Evolutionary conservation across 2,797 vertebrate genomes (phyloP).

Genomic region (Pseudochirops cupreus): DNA sequence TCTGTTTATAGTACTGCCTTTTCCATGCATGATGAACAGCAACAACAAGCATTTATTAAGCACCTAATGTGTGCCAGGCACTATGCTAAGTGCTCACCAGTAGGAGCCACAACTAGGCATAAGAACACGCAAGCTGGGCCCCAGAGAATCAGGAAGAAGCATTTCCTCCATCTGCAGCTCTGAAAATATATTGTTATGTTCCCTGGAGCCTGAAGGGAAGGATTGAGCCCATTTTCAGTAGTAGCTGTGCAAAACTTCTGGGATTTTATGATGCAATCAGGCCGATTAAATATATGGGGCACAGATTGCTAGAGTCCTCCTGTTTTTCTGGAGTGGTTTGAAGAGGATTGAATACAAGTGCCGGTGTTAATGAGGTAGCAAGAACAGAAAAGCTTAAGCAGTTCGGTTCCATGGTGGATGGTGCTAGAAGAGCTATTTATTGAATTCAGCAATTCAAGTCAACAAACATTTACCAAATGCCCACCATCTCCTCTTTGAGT

Average conservation of each 20-base stretch:
- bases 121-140: background rate
- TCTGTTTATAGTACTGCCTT: background rate
- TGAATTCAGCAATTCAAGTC: background rate
- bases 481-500: background rate
- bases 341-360: conserved; percentile 1
- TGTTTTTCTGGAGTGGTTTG: conserved; percentile 15
- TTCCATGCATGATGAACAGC: background rate
- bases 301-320: conserved; percentile 1
- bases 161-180: background rate
- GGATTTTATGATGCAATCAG: conserved; percentile 9
- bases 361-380: background rate
- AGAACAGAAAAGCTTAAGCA: background rate
- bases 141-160: conserved; percentile 2
- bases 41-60: background rate
- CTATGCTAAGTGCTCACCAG: background rate
- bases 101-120: background rate
- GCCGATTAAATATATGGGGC: background rate
- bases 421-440: background rate
- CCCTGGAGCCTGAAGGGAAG: background rate
- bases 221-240: background rate
- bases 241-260: background rate
- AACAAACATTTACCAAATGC: background rate
- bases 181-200: background rate
- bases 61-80: background rate
- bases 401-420: background rate